Base-by-base conservation (phyloP, 1,140 invertebrate genomes). In the Drosophila leontia region DNA sequence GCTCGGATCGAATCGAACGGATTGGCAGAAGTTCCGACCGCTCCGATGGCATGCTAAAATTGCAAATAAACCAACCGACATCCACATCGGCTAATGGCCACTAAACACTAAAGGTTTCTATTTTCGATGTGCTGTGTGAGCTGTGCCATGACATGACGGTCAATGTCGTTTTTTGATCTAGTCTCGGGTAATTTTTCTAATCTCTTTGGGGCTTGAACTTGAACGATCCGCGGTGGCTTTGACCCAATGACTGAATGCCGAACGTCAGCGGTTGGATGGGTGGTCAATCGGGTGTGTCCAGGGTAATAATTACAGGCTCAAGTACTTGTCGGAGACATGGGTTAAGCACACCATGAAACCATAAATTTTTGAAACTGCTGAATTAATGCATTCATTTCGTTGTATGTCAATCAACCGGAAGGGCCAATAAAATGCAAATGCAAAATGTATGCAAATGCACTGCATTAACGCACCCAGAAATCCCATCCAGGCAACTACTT, bases 151-250 rank as follows among this genome's bases (percentile, higher is more conserved):
- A 44, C 70, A 91, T 88, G 80, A 78, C 83, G 87, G 87, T 91
- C 87, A 91, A 91, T 91, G 87, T 32, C 88, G 87, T 91, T 91
- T 91, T 87, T 91, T 91, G 87, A 91, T 91, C 87, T 91, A 91
- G 80, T 81, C 87, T 75, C 64, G 37, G 48, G 72, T 53, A 84
- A 75, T 81, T 64, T 88, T 85, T 81, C 78, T 90, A 88, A 78
- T 65, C 70, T 74, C 55, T 65, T 76, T 64, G 59, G 37, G 68
- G 61, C 58, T 80, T 88, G 82, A 88, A 90, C 84, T 90, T 88
- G 72, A 77, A 51, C 62, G 58, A 48, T 44, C 45, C 26, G 65
- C 35, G 32, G 23, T 53, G 75, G 62, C 72, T 77, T 77, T 77
- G 84, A 88, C 84, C 84, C 85, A 90, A 78, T 78, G 84, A 78